phyloP scores from a whole-genome alignment of 2,888 invertebrate species.

The Hypsopygia costalis region DNA sequence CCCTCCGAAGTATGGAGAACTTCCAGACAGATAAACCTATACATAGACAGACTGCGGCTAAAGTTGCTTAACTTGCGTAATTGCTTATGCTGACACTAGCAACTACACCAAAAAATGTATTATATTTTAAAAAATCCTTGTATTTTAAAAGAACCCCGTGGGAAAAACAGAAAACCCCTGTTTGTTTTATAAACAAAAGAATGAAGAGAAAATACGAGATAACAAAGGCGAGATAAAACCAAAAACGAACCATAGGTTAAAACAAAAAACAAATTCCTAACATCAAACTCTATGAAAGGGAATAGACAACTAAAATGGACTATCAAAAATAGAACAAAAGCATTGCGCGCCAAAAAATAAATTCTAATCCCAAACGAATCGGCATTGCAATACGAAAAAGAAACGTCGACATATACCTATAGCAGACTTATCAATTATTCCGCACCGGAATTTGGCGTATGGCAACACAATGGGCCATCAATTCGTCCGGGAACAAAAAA shows the following conservation, averaged over 20 bases:
- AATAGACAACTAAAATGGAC: not conserved
- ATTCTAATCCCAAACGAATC: not conserved
- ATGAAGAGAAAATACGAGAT: not conserved
- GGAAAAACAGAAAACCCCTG: too few species aligned
- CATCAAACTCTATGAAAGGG: not conserved
- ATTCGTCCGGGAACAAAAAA: slow-evolving; percentile 52
- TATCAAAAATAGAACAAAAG: not conserved
- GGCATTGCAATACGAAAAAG: not conserved
- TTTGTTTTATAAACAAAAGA: too few species aligned
- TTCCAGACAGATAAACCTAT: too few species aligned
- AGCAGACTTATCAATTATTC: slow-evolving; percentile 66
- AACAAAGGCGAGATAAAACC: too few species aligned
- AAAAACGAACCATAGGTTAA: not conserved
- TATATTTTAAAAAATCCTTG: too few species aligned
- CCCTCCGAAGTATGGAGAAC: too few species aligned
- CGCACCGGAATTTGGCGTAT: slow-evolving; percentile 54
- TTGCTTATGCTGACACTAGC: too few species aligned
- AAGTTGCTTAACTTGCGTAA: too few species aligned
- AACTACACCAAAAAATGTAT: too few species aligned
- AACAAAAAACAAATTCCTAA: not conserved
- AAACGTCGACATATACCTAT: slow-evolving; percentile 15
- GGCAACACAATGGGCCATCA: slow-evolving; percentile 73
- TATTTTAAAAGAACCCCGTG: too few species aligned
- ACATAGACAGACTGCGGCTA: too few species aligned
- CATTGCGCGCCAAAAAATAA: not conserved